Base-by-base conservation (phyloP, 30 jellyfish, hydroid and myxozoan species). In the Chironex yamaguchii region DNA sequence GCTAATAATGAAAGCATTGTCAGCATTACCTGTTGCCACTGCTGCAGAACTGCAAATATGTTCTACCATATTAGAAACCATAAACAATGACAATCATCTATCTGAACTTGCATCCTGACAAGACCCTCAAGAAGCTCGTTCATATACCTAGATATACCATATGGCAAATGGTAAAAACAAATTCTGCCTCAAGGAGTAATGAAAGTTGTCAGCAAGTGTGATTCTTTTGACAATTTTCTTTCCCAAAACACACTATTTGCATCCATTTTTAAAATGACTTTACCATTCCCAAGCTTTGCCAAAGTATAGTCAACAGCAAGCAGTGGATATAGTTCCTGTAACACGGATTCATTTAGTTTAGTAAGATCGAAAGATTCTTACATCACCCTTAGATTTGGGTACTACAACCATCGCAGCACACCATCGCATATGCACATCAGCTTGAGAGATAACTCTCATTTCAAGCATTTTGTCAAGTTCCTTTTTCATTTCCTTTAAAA, bases 131-230 rank as follows among this genome's bases (percentile, higher is more conserved):
- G 62, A 30, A 49, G 36, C 53, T 76, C 88, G 32, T 65, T 52
- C 88, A 76, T 49, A 28, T 63, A 49, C 2, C 88, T 49, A 26
- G 82, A 32, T 30, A 76, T 53, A 30, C 82, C 89, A 53, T 76
- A 52, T 13, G 65, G 89, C 1, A 36, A 36, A 49, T 70, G 72
- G 68, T 54, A 25, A 69, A 82, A 82, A 49, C 93, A 67, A 42
- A 3, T 31, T 64, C 88, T 68, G 62, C 92, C 92, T 72, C 78
- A 82, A 22, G 85, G 91, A 35, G 85, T 48, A 1, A 49, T 29
- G 52, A 75, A 49, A n/a, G 88, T 75, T 23, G 88, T 49, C 28
- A 75, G 62, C 75, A 23, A 29, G 42, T 76, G 28, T 34, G 62
- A 36, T 23, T 53, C 90, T 4, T 78, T 70, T 53, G 51, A 32